Percentiles rank a stretch among this genome's conserved stretches.
Evolutionary conservation across 1,140 invertebrate species (phyloP).

Genomic region (Ridgeia piscesae): DNA sequence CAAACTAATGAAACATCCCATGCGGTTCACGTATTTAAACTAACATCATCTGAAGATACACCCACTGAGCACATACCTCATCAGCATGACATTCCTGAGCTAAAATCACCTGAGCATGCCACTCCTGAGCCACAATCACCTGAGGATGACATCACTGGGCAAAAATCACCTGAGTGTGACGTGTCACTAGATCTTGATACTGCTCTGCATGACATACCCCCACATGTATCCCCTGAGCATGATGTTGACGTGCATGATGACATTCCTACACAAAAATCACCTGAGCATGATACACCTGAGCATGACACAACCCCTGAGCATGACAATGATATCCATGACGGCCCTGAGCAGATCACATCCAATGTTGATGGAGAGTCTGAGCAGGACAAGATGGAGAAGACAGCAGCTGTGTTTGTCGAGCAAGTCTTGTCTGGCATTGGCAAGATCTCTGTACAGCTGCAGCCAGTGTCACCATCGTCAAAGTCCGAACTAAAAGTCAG

Average conservation of each 20-base stretch:
- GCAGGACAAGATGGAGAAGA: background rate
- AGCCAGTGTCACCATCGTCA: background rate
- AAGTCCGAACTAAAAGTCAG: background rate
- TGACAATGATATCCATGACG: background rate
- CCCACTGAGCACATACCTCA: constrained; percentile 22
- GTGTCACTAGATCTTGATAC: background rate
- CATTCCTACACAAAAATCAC: background rate
- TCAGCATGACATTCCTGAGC: constrained; percentile 13
- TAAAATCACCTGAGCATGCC: background rate
- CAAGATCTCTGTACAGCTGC: background rate
- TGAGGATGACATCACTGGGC: background rate
- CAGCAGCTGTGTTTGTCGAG: background rate
- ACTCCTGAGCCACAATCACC: background rate
- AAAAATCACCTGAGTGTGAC: background rate
- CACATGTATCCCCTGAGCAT: background rate
- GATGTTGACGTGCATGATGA: background rate
- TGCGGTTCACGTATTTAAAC: background rate
- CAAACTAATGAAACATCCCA: background rate
- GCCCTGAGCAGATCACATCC: background rate
- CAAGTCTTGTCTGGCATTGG: background rate
- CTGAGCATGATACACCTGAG: background rate
- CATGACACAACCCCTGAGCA: background rate
- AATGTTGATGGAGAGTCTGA: background rate
- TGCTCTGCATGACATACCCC: background rate
- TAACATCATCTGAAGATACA: background rate